Percentiles rank a stretch among this genome's conserved stretches.
Evolutionary conservation across 2,888 invertebrate species (phyloP).

Genomic region (Helobdella robusta): DNA sequence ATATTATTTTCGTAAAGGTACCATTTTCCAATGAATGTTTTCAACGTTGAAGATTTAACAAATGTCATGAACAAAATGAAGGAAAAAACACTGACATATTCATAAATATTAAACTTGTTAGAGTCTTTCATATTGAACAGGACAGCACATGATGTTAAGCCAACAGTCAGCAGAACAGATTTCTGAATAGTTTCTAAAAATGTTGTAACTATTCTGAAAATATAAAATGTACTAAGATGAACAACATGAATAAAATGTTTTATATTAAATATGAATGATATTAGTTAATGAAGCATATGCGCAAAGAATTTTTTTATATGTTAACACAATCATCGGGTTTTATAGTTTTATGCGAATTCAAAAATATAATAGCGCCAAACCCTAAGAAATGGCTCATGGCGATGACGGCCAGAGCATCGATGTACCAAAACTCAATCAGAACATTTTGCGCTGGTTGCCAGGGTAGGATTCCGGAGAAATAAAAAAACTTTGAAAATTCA

Average conservation of each 20-base stretch:
- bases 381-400: not conserved
- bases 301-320: too few relatives aligned
- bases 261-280: not conserved
- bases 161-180: not conserved
- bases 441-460: not conserved
- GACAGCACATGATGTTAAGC: not conserved
- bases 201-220: not conserved
- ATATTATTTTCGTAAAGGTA: not conserved
- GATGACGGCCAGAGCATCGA: not conserved
- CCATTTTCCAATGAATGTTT: not conserved
- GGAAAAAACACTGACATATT: not conserved
- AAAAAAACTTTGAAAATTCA: not conserved
- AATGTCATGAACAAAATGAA: not conserved
- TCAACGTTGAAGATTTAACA: not conserved
- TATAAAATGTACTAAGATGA: not conserved
- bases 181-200: not conserved
- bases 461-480: not conserved
- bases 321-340: too few relatives aligned
- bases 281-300: too few relatives aligned
- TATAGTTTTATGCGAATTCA: too few relatives aligned
- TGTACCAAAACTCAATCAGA: constrained; percentile 1
- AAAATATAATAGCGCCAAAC: too few relatives aligned
- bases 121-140: not conserved
- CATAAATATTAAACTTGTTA: not conserved
- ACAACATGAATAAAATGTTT: not conserved